These are phyloP conservation scores for Nebria salina DNA, from an alignment of 2,888 invertebrate species.

Conservation along the genomic window DNA sequence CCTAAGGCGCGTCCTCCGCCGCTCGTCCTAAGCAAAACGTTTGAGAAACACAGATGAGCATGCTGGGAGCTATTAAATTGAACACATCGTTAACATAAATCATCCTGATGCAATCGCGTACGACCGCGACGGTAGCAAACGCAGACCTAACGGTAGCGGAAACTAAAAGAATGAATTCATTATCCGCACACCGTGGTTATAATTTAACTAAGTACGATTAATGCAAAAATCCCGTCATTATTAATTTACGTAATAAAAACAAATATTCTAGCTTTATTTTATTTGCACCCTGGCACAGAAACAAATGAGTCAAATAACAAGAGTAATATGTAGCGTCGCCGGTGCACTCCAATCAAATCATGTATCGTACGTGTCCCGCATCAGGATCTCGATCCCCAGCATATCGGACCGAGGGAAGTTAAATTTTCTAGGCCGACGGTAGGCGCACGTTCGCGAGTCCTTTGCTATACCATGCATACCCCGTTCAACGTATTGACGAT, in stretches of 20 bases:
- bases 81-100: slow-evolving; percentile 61
- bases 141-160: neutral
- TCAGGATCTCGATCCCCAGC: neutral
- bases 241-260: neutral
- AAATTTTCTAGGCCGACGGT: neutral
- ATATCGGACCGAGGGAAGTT: neutral
- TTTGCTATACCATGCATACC: neutral
- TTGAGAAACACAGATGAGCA: slow-evolving; percentile 61
- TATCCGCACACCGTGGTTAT: neutral
- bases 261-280: neutral
- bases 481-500: neutral
- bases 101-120: slow-evolving; percentile 59
- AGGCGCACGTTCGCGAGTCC: too few species aligned
- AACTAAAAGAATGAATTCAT: slow-evolving; percentile 10
- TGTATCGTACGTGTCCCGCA: neutral
- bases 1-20: slow-evolving; percentile 48
- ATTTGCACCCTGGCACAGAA: neutral
- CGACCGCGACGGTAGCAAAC: slow-evolving; percentile 39
- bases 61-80: slow-evolving; percentile 62
- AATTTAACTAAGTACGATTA: slow-evolving; percentile 1
- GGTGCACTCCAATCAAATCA: neutral
- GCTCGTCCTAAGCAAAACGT: slow-evolving; percentile 58
- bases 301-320: neutral
- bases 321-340: neutral
- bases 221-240: neutral